A percentile compares a stretch with the other conserved stretches of the same genome.
phyloP scores from a whole-genome alignment of 2,888 invertebrate species.

The Sympetrum striolatum region DNA sequence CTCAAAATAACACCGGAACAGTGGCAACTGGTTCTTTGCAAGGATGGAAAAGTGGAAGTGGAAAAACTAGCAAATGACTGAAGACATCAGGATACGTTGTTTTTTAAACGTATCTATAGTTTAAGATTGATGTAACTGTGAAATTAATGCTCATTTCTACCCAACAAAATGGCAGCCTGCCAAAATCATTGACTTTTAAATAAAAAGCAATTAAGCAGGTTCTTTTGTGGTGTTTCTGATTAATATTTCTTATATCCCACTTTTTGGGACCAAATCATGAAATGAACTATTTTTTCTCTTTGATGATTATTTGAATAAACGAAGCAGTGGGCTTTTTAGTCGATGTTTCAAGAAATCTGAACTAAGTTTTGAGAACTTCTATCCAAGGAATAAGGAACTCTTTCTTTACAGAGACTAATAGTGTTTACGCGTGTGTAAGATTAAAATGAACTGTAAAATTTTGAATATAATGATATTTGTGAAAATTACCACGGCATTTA shows the following conservation, averaged over 20 bases:
- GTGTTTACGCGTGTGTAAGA: too few relatives aligned
- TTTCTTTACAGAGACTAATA: too few relatives aligned
- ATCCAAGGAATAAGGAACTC: too few relatives aligned
- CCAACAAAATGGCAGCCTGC: neutral
- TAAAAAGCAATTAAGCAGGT: slow-evolving; percentile 27
- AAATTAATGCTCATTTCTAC: neutral
- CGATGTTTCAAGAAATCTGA: neutral
- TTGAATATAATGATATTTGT: too few relatives aligned
- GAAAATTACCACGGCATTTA: too few relatives aligned
- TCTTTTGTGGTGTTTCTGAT: neutral
- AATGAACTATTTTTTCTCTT: neutral
- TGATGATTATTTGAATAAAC: neutral
- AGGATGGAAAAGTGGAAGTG: slow-evolving; percentile 32
- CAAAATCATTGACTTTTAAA: neutral
- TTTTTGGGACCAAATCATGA: neutral
- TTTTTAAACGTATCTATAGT: too few relatives aligned
- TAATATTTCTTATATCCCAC: neutral
- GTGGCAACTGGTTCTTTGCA: slow-evolving; percentile 11
- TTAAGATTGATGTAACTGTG: neutral
- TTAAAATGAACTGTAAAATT: too few relatives aligned
- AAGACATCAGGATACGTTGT: neutral
- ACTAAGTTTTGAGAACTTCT: too few relatives aligned
- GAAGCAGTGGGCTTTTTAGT: neutral
- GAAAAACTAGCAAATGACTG: slow-evolving; percentile 19
- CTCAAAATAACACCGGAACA: neutral